Evolutionary conservation across 2,888 invertebrate species (phyloP), one percentile per base, ranked within the genome.

Genomic region (Agrochola lychnidis): DNA sequence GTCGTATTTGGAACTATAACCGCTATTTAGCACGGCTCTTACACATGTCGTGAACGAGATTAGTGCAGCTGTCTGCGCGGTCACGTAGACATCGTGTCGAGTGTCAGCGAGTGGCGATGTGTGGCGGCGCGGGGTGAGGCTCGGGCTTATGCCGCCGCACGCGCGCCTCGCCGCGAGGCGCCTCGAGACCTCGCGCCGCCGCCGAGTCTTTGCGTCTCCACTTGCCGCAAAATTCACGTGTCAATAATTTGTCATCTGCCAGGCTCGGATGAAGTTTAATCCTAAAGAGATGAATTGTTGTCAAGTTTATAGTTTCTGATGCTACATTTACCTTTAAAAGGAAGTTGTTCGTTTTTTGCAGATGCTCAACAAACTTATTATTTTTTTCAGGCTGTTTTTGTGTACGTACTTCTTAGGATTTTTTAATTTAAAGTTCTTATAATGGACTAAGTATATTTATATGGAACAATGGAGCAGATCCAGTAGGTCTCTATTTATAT

Each of bases 1-100:
- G 79, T 87, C 80, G 75, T 79, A 69, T 75, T 76, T n/a, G 64
- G 67, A 61, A 86, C 53, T 86, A 87, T 88, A 87, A 88, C 89
- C 86, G 85, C 36, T 90, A 91, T 91, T 90, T 89, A 89, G 88
- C 85, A 57, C 73, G 74, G 84, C 88, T 88, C 87, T 89, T 88
- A 87, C 85, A 88, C 87, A 86, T 90, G 89, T 89, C 85, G 85
- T 83, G 79, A 89, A 94, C 90, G 89, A 92, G 92, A 95, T 96
- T 95, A 95, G 92, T 93, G 94, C 90, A 92, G 92, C 90, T 90
- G 93, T 94, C 95, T 96, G 96, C 96, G 92, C 91, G 92, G 95
- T 95, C 95, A 96, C 96, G 96, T 95, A 95, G 92, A 90, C 91
- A 88, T 88, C 90, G 91, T 90, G 94, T 95, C 91, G 93, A 95